These are phyloP conservation scores for Megamerina dolium DNA, from an alignment of 2,888 invertebrate genomes.

Conservation along the genomic window DNA sequence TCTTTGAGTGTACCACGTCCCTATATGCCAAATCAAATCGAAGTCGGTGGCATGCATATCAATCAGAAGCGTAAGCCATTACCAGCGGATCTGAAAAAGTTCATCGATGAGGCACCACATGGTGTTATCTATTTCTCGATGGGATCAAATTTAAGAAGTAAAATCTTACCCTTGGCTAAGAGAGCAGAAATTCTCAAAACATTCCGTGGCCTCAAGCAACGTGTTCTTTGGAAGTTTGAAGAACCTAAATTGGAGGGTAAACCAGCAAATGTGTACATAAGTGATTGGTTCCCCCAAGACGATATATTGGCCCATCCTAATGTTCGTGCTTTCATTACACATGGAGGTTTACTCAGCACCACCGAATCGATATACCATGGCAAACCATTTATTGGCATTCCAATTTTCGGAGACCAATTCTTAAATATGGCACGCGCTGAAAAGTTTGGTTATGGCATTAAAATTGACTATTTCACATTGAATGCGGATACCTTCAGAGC, in stretches of 20 bases:
- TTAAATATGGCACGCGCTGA: slow-evolving; percentile 50
- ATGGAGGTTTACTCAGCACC: slow-evolving; percentile 52
- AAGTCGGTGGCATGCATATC: slow-evolving; percentile 48
- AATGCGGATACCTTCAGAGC: slow-evolving; percentile 34
- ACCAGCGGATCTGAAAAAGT: slow-evolving; percentile 42
- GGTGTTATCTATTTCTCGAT: slow-evolving; percentile 52
- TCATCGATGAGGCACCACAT: slow-evolving; percentile 45
- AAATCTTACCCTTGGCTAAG: slow-evolving; percentile 31
- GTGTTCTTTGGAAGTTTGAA: slow-evolving; percentile 51
- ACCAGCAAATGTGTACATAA: slow-evolving; percentile 42
- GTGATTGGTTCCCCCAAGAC: slow-evolving; percentile 51
- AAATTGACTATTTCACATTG: slow-evolving; percentile 39
- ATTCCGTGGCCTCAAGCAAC: slow-evolving; percentile 40
- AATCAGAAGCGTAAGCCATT: slow-evolving; percentile 35
- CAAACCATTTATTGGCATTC: slow-evolving; percentile 52
- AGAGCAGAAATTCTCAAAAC: slow-evolving; percentile 31
- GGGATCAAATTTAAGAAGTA: slow-evolving; percentile 47
- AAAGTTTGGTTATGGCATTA: slow-evolving; percentile 46
- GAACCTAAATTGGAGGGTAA: slow-evolving; percentile 35
- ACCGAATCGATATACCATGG: slow-evolving; percentile 51
- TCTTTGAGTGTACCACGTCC: slow-evolving; percentile 42
- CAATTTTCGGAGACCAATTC: slow-evolving; percentile 53
- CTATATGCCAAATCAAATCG: slow-evolving; percentile 46
- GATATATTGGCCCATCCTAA: slow-evolving; percentile 51
- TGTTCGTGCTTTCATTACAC: slow-evolving; percentile 50